Conservation (phyloP, 2,797 vertebrate species). For the Petrocephalus sullivani region DNA sequence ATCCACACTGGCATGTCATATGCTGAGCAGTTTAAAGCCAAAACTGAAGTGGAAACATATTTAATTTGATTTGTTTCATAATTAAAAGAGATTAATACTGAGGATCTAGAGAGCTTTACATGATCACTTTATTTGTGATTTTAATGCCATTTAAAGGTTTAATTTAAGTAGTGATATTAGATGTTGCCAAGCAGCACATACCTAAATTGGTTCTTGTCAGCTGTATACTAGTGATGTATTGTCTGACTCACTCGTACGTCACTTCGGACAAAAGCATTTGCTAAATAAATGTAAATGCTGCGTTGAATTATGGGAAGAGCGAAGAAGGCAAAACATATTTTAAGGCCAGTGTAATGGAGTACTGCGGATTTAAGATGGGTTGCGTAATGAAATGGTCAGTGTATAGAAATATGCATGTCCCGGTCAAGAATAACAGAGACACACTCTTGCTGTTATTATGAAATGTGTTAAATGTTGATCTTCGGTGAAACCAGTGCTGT, state of each 20-base stretch:
- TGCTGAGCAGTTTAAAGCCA: background rate
- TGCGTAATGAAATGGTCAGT: background rate
- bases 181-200: background rate
- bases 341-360: background rate
- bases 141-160: background rate
- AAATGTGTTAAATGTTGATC: slow-evolving; percentile 8
- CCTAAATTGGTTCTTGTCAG: background rate
- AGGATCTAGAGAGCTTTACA: background rate
- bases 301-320: background rate
- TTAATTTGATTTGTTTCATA: background rate
- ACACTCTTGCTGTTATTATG: background rate
- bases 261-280: background rate
- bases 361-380: background rate
- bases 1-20: background rate
- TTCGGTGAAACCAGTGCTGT: background rate
- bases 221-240: background rate
- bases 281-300: background rate
- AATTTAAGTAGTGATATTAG: background rate
- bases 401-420: slow-evolving; percentile 2
- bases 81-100: background rate
- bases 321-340: background rate
- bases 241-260: background rate
- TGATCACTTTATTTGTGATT: background rate
- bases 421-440: background rate
- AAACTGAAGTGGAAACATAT: background rate